Percentiles rank a stretch among this genome's conserved stretches.
Evolutionary conservation across 2,888 invertebrate genomes (phyloP).

Genomic region (Pteria penguin): DNA sequence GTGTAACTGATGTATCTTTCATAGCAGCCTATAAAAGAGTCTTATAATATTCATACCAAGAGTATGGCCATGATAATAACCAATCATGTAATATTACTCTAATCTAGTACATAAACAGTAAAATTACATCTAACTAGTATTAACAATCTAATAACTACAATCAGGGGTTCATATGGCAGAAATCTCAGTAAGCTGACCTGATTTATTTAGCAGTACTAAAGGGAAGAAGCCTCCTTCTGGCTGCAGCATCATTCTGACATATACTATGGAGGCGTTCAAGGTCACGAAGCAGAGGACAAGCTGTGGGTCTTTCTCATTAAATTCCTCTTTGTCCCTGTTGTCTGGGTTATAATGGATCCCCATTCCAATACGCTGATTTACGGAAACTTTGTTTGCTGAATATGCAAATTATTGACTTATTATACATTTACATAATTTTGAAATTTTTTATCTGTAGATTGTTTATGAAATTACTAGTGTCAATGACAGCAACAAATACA

Average conservation of each 20-base stretch:
- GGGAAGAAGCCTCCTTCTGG: slow-evolving; percentile 77
- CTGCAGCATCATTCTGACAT: slow-evolving; percentile 73
- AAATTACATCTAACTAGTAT: neutral
- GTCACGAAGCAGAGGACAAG: slow-evolving; percentile 75
- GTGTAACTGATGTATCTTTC: too few species aligned
- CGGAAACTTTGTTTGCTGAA: slow-evolving; percentile 45
- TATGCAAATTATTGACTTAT: too few species aligned
- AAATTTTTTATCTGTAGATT: too few species aligned
- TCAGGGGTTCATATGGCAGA: too few species aligned
- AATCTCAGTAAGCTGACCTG: too few species aligned
- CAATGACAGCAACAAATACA: too few species aligned
- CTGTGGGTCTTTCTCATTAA: slow-evolving; percentile 71
- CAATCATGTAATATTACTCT: too few species aligned
- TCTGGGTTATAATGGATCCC: slow-evolving; percentile 75
- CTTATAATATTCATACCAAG: too few species aligned
- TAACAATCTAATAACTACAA: neutral
- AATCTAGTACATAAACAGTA: neutral
- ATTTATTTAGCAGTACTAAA: slow-evolving; percentile 64
- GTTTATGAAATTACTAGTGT: too few species aligned
- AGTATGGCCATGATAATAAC: too few species aligned
- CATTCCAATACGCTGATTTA: slow-evolving; percentile 67
- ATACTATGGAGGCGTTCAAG: slow-evolving; percentile 65
- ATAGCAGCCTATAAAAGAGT: too few species aligned
- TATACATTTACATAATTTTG: too few species aligned
- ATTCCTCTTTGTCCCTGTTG: slow-evolving; percentile 53